Evolutionary conservation across 2,113 vertebrate species (phyloP), one percentile per base, ranked within the genome.

Genomic region (Leuciscus idus): DNA sequence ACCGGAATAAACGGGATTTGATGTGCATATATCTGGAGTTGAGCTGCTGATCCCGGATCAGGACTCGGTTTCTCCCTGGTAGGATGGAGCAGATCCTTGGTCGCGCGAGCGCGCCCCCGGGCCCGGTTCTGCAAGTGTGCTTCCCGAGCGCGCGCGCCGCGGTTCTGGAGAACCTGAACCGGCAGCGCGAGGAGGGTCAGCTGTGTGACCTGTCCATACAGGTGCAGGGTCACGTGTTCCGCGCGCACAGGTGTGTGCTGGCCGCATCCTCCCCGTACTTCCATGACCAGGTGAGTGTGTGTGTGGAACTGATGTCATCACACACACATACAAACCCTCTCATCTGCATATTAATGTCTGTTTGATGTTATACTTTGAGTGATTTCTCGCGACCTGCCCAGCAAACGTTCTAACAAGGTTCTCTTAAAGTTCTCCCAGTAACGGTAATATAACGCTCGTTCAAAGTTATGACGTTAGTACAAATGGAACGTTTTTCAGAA

Each of bases 141-240:
- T 98, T 98, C 89, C 97, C 97, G 0, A 95, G 95, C 0, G 95
- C 95, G 13, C 95, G 96, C 13, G 93, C 94, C 2, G 94, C 95
- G 0, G 93, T 98, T 10, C 75, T 98, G 91, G 96, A 97, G 88
- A 97, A 95, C 55, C 94, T 98, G 81, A 98, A 98, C 91, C 95
- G 95, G 3, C 97, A 98, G 88, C 93, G 97, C 4, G 92, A 96
- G 48, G 96, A 98, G 26, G 97, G 97, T 1, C 89, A 96, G 85
- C 95, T 96, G 17, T 96, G 95, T 21, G 95, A 96, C 86, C 94
- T 96, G 39, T 95, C 95, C 80, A 95, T 96, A 85, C 94, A 96
- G 52, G 95, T 95, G 28, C 96, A 96, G 59, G 95, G 95, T 7
- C 94, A 94, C 4, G 94, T 96, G 85, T 96, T 96, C 91, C 91